Conservation (phyloP, 2,888 invertebrate genomes). For the Thecocarcelia acutangulata region DNA sequence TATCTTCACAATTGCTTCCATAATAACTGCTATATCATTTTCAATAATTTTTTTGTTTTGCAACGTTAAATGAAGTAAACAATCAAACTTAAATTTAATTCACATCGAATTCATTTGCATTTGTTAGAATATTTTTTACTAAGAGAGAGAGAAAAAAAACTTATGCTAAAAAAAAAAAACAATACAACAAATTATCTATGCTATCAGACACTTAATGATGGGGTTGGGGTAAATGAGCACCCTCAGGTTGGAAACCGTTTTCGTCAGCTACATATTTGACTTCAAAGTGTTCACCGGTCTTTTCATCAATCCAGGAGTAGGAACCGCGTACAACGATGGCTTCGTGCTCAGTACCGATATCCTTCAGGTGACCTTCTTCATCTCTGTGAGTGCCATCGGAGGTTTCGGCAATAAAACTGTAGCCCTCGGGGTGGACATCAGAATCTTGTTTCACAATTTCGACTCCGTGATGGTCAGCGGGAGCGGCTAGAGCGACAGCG, state of each 20-base stretch:
- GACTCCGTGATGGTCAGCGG: slow-evolving; percentile 70
- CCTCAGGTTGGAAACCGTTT: slow-evolving; percentile 80
- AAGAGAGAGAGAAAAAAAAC: neutral
- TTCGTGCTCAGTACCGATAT: slow-evolving; percentile 82
- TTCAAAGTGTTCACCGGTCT: slow-evolving; percentile 83
- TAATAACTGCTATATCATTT: too few species aligned
- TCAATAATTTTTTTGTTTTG: too few species aligned
- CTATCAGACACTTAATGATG: neutral
- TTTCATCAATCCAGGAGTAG: slow-evolving; percentile 82
- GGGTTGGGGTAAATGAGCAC: slow-evolving; percentile 80
- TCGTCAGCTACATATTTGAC: slow-evolving; percentile 81
- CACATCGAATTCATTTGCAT: neutral
- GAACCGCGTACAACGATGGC: slow-evolving; percentile 82
- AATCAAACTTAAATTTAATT: neutral
- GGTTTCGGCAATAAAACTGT: slow-evolving; percentile 74
- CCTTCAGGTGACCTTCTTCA: slow-evolving; percentile 82
- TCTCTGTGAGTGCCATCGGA: slow-evolving; percentile 82
- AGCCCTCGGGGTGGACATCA: slow-evolving; percentile 66
- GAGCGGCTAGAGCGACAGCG: slow-evolving; percentile 72
- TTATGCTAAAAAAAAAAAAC: slow-evolving; percentile 3
- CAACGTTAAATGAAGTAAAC: too few species aligned
- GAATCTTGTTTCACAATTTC: slow-evolving; percentile 67
- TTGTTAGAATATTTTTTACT: neutral
- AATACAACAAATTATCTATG: neutral
- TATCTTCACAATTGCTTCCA: too few species aligned